These are phyloP conservation scores for Ploceus nigricollis DNA, from an alignment of 2,113 vertebrate genomes.

Conservation along the genomic window DNA sequence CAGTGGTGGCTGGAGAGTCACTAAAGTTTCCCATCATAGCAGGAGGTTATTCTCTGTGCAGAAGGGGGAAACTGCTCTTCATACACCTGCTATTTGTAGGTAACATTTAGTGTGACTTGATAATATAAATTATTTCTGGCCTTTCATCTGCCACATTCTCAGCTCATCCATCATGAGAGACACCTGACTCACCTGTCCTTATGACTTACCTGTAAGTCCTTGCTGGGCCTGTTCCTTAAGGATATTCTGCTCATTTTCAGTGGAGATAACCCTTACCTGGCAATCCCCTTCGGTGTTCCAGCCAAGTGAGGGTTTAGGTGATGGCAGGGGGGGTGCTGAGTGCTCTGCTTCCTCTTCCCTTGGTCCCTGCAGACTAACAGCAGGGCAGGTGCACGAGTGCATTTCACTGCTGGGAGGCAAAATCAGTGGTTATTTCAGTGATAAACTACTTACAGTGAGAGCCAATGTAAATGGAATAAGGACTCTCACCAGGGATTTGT, in stretches of 20 bases:
- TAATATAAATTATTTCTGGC: background rate
- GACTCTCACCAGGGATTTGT: background rate
- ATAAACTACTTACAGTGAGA: background rate
- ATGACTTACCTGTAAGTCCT: background rate
- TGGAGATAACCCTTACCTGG: background rate
- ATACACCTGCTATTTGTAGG: background rate
- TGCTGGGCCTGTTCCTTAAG: background rate
- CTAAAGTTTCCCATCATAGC: accelerated
- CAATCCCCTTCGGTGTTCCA: background rate
- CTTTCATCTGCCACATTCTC: background rate
- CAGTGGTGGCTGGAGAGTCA: background rate
- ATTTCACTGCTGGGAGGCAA: background rate
- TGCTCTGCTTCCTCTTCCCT: background rate
- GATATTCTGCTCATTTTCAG: background rate
- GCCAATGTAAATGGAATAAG: background rate
- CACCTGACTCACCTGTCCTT: background rate
- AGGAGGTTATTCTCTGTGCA: background rate
- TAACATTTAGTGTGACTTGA: background rate
- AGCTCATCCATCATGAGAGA: background rate
- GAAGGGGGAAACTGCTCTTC: background rate
- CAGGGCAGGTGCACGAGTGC: background rate
- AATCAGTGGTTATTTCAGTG: background rate
- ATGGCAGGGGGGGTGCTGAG: accelerated
- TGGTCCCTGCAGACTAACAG: background rate
- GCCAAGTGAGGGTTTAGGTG: background rate